Base-by-base conservation (phyloP, 2,113 vertebrate species). In the Grallaria varia region DNA sequence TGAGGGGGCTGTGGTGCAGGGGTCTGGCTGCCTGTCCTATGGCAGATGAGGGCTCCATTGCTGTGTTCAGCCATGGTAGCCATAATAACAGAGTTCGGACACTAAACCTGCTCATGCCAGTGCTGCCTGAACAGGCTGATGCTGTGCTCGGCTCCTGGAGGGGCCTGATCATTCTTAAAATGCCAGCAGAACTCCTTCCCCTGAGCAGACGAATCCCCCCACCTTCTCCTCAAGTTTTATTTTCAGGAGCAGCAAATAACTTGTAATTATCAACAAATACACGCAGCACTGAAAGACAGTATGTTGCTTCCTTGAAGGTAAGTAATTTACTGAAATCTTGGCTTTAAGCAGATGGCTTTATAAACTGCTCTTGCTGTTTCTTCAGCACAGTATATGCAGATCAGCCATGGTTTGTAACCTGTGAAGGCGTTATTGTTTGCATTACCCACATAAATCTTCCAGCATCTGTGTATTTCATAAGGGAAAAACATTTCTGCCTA, bases 381-480 rank as follows among this genome's bases (percentile, higher is more conserved):
- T 86, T 78, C 76, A 67, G 58, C 49, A 21, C 75, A 50, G 58
- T 73, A 18, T 88, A 75, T 68, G 76, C 45, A 89, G 63, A 81
- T 90, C 49, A 47, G 28, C 86, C 56, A 64, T 68, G 73, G 76
- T 81, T 95, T 17, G 6, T 87, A 86, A 84, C 72, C 60, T 75
- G 60, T 59, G 72, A 68, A 75, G 68, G 86, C 30, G 2, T 91
- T 90, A 78, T 55, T 94, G 79, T 95, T 97, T 89, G 83, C 80
- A 42, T 90, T 96, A 89, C 91, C 90, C 76, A 75, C 83, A 84
- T 73, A 94, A 92, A 95, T 96, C 88, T 90, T 75, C 90, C 66
- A 74, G 85, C 92, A 94, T 93, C 88, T 92, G 28, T n/a, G 73
- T 67, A 37, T 96, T 96, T 93, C 95, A 84, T 68, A 96, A 96